Evolutionary conservation across 2,113 vertebrate genomes (phyloP), one percentile per base, ranked within the genome.

Genomic region (Elanus axillaris): DNA sequence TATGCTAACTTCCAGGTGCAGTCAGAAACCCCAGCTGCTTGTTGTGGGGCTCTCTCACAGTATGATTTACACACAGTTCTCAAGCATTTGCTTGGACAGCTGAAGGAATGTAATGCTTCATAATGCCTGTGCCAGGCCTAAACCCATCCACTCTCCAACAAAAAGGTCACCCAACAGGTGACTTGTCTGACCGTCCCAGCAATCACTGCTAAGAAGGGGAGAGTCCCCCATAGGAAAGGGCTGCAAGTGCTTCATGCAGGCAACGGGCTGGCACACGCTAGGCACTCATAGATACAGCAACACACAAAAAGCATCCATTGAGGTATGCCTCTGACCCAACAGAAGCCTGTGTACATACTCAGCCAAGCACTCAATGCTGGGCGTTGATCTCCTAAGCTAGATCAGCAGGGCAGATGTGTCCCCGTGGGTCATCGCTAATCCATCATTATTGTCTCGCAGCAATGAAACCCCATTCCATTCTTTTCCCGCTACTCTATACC

Each of bases 201-300:
- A 73, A 69, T 14, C 38, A 42, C 68, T 25, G 40, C 62, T 58
- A 13, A 47, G 34, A 36, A 88, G 52, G 15, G 22, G 15, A 71
- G 23, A 59, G 22, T 27, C 16, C 31, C 13, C 48, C 1, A 1
- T 0, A 4, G 47, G 27, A 36, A 73, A 25, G 14, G 43, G 26
- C 12, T 4, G 1, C 0, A 1, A 42, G 18, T 20, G 34, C 13
- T 34, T 27, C n/a, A 23, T 0, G 1, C 16, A 48, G 48, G 36
- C 0, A 0, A 42, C 1, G 1, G n/a, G 47, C 59, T 47, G 47
- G 17, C 36, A 42, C 3, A 2, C 1, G 1, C 48, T 8, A 11
- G 34, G 56, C 43, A 17, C 4, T 2, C 43, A 36, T 0, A 1
- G 38, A 17, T 10, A 36, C 10, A 32, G 55, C 38, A 21, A 27